These are phyloP conservation scores for Chaetops frenatus DNA, from an alignment of 2,113 vertebrate species.

Conservation along the genomic window DNA sequence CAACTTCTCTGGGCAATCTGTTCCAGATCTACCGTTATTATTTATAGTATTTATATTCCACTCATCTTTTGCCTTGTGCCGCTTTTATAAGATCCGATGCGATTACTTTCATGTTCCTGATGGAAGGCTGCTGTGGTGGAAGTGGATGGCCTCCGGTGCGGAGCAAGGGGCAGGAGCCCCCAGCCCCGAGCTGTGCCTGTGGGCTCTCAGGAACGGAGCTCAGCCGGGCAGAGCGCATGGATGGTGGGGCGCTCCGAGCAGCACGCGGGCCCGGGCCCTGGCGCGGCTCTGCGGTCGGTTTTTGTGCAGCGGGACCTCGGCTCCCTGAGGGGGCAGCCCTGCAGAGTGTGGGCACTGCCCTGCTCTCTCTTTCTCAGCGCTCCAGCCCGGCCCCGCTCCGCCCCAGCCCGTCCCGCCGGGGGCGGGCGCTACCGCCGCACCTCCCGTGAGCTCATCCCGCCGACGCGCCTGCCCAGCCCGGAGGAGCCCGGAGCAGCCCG, in stretches of 20 bases:
- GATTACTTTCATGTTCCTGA: too few species aligned
- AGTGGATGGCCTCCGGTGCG: background rate
- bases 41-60: background rate
- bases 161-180: background rate
- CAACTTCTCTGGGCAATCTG: background rate
- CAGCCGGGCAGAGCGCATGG: background rate
- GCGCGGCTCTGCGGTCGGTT: rapidly evolving
- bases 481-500: background rate
- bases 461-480: background rate
- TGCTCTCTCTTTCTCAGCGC: background rate
- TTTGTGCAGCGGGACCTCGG: rapidly evolving
- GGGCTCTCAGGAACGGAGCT: background rate
- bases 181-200: background rate
- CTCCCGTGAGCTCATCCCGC: conserved; percentile 30
- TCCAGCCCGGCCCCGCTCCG: background rate
- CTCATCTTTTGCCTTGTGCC: background rate
- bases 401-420: background rate
- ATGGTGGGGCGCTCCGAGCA: background rate
- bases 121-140: background rate
- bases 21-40: background rate
- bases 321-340: rapidly evolving
- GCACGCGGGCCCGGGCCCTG: background rate
- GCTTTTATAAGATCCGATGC: background rate
- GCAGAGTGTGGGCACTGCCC: background rate
- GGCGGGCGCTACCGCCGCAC: conserved; percentile 18